A percentile compares a stretch with the other conserved stretches of the same genome.
phyloP scores from a whole-genome alignment of 2,113 vertebrate species.

The Marmota flaviventris region DNA sequence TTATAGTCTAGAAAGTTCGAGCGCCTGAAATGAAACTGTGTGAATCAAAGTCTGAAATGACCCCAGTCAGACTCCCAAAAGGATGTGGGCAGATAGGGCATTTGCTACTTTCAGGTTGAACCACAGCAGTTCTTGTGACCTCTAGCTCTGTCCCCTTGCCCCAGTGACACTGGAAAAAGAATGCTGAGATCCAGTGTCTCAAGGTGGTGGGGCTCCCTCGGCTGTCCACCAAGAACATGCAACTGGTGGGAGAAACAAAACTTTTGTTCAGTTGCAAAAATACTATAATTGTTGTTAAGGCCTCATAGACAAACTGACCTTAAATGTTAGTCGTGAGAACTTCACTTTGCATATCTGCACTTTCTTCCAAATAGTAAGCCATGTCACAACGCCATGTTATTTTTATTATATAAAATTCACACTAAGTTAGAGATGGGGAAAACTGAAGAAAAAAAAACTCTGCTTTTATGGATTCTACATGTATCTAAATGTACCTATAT shows the following conservation, averaged over 20 bases:
- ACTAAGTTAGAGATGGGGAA: background rate
- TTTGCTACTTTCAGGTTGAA: background rate
- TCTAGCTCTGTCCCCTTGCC: background rate
- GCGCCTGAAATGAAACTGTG: no score
- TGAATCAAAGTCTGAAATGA: no score
- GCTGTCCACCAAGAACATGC: no score
- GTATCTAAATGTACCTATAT: background rate
- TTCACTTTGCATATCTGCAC: background rate
- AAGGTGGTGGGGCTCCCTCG: fast-evolving
- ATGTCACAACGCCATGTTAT: background rate
- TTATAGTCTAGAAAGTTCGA: background rate
- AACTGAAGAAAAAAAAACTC: background rate
- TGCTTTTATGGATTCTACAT: background rate
- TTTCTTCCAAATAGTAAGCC: background rate
- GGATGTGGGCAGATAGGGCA: background rate
- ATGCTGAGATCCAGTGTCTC: fast-evolving
- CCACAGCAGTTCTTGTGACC: no score
- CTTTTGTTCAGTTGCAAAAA: background rate
- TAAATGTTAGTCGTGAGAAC: background rate
- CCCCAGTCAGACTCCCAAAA: background rate
- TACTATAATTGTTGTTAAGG: background rate
- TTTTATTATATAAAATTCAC: background rate
- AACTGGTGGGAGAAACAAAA: background rate
- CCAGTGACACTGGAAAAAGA: no score
- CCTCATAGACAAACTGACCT: background rate